Percentiles rank a stretch among this genome's conserved stretches.
These are phyloP conservation scores for Dallia pectoralis DNA, from an alignment of 2,797 vertebrate genomes.

Conservation along the genomic window DNA sequence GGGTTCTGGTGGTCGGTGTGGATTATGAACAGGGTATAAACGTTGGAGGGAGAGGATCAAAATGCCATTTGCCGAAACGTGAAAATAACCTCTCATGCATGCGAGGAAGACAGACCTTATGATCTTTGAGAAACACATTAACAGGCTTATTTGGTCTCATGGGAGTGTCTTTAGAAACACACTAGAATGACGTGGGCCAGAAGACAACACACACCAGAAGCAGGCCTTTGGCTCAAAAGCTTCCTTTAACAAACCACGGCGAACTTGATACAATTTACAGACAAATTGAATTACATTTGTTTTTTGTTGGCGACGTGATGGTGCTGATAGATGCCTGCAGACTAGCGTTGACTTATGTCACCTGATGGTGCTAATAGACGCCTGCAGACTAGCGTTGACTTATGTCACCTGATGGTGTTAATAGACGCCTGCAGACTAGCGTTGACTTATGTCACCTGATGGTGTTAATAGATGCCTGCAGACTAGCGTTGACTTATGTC, in stretches of 20 bases:
- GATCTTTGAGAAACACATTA: neutral
- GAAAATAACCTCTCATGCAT: constrained; percentile 10
- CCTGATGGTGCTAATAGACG: no score
- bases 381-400: no score
- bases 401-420: no score
- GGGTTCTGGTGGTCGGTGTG: neutral
- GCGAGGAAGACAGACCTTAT: neutral
- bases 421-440: no score
- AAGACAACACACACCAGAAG: neutral
- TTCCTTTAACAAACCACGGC: neutral
- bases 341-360: no score
- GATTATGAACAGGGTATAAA: constrained; percentile 3
- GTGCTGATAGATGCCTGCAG: no score
- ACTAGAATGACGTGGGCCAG: neutral
- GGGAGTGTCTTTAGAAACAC: no score
- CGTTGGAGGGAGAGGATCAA: neutral
- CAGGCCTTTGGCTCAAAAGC: neutral
- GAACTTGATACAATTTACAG: neutral
- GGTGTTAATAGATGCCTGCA: no score
- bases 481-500: no score
- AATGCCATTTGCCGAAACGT: constrained; percentile 10
- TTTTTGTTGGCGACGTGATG: no score
- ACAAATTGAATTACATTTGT: neutral
- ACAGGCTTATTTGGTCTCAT: no score
- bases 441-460: no score